Evolutionary conservation across 2,888 invertebrate genomes (phyloP).

Genomic region (Epicampocera succincta): DNA sequence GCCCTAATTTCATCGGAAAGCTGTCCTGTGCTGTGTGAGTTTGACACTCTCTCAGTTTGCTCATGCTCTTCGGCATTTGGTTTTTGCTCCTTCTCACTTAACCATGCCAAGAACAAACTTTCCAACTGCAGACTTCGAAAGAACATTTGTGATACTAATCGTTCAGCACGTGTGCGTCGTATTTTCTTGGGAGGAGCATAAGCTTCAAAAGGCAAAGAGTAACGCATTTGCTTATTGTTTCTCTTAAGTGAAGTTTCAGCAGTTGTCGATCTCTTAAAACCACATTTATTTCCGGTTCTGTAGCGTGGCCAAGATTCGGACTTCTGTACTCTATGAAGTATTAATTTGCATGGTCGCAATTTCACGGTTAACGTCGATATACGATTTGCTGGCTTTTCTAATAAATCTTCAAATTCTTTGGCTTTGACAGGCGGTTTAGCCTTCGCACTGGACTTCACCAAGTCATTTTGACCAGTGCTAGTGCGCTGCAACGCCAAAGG

Average conservation of each 20-base stretch:
- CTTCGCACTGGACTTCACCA: constrained; percentile 7
- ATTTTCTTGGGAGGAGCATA: constrained; percentile 79
- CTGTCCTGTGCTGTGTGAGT: no score
- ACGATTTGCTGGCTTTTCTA: constrained; percentile 63
- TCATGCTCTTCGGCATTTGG: no score
- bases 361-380: constrained; percentile 74
- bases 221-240: constrained; percentile 71
- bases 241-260: constrained; percentile 72
- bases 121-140: constrained; percentile 76
- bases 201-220: constrained; percentile 74
- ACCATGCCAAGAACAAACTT: constrained; percentile 77
- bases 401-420: constrained; percentile 41
- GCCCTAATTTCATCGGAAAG: no score
- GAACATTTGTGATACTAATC: constrained; percentile 71
- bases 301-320: constrained; percentile 38
- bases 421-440: neutral
- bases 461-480: neutral
- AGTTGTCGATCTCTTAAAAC: constrained; percentile 41
- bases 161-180: constrained; percentile 76
- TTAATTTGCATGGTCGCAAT: constrained; percentile 73
- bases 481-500: constrained; percentile 38
- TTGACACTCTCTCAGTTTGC: no score
- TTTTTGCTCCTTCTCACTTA: constrained; percentile 71
- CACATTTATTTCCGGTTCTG: constrained; percentile 21
- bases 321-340: constrained; percentile 36